Base-by-base conservation (phyloP, 2,888 invertebrate species). In the Serripes groenlandicus region DNA sequence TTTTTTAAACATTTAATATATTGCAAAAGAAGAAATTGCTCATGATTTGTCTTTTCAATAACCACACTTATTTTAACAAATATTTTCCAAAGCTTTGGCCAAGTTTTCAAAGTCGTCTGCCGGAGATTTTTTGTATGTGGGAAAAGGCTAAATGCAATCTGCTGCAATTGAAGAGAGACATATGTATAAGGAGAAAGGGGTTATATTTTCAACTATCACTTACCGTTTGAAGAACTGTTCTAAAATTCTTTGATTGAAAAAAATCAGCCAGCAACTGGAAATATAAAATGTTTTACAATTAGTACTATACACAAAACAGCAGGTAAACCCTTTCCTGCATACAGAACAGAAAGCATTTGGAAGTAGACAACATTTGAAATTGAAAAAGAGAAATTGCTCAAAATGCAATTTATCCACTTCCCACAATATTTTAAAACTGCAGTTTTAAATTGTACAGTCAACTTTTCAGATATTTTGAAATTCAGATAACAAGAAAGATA, bases 171-270 rank as follows among this genome's bases (percentile, higher is more conserved):
- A n/a, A n/a, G n/a, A n/a, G n/a, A n/a, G n/a, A n/a, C n/a, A n/a
- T n/a, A n/a, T n/a, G n/a, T n/a, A n/a, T n/a, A n/a, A n/a, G n/a
- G n/a, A n/a, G n/a, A n/a, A n/a, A n/a, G n/a, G n/a, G n/a, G n/a
- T n/a, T n/a, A n/a, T n/a, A n/a, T n/a, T n/a, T n/a, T n/a, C n/a
- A n/a, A n/a, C n/a, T n/a, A n/a, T 11, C 49, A 78, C 70, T 66
- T 71, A 30, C 92, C 74, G 97, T 97, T 92, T 97, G 96, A 88
- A 99, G 97, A 0, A 97, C 96, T 95, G 97, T 97, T 73, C 98
- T 96, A 78, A 97, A 97, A 94, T 97, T 97, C 92, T 97, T 97
- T 0, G 97, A 97, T 87, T 97, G 97, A 71, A 98, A 95, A n/a
- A 97, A 97, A 18, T 96, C 96, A 4, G 97, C 97, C 90, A 94